Base-by-base conservation (phyloP, 2,113 vertebrate genomes). In the Entelurus aequoreus region DNA sequence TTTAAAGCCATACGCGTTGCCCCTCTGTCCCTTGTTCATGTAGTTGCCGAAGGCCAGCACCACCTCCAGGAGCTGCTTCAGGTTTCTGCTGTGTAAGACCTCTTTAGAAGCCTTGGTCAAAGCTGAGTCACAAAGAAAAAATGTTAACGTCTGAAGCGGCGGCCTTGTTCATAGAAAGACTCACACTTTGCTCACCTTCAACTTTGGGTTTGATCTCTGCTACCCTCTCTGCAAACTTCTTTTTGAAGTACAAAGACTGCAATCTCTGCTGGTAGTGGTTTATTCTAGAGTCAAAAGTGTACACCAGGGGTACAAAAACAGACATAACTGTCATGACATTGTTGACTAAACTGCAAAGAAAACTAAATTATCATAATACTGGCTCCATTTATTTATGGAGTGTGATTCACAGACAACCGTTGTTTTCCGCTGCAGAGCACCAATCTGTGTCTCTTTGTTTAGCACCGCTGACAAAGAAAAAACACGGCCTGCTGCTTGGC, bases 221-320 rank as follows among this genome's bases (percentile, higher is more conserved):
- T 81, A 99, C 94, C 75, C 97, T 92, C 87, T 99, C 97, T n/a
- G 96, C 94, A 92, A 99, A 99, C 88, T 99, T 99, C 90, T 99
- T 99, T 76, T 99, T 99, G 88, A 99, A 97, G 89, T 99, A 98
- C 44, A 99, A 82, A 0, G 96, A 95, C 72, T 99, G 96, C 54
- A 99, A 77, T 82, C 95, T 91, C 87, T 99, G 96, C 84, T 99
- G 96, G 84, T 99, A 99, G 86, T 99, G 97, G 89, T 94, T 97
- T 87, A 99, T 99, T 90, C 97, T 82, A 65, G 79, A 60, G 60
- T 64, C 64, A 64, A 84, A 80, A 81, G 70, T 44, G 21, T 0
- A 21, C 52, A 62, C 75, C 42, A 77, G 40, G 65, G 21, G 54
- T 67, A 72, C 37, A 54, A 42, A 77, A 71, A 68, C 40, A 74